Conservation (phyloP, 2,888 invertebrate species). For the Drosophila paracracens region DNA sequence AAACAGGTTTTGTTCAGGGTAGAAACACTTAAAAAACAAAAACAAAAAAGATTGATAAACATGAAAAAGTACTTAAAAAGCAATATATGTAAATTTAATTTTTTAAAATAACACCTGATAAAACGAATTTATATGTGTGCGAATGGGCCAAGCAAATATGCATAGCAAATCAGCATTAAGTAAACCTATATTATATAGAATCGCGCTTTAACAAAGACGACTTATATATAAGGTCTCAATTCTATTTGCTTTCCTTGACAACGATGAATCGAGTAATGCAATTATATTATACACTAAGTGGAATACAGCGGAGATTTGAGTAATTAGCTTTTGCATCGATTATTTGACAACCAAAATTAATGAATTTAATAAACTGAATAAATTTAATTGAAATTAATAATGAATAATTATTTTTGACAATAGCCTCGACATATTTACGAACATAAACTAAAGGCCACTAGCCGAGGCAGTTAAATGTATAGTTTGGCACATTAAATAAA, state of each 20-base stretch:
- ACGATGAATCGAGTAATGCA: neutral
- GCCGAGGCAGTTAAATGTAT: neutral
- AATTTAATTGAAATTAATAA: neutral
- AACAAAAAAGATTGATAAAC: neutral
- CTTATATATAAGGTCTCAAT: neutral
- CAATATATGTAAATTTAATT: conserved; percentile 2
- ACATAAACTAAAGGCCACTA: neutral
- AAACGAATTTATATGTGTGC: conserved; percentile 5
- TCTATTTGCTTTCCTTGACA: conserved; percentile 19
- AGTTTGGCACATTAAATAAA: neutral
- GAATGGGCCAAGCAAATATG: conserved; percentile 33
- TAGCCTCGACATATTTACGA: neutral
- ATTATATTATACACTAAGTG: neutral
- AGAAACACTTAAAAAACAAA: neutral
- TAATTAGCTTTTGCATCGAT: neutral
- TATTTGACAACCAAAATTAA: neutral
- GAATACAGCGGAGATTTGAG: neutral
- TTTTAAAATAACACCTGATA: neutral
- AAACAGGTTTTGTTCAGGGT: conserved; percentile 26
- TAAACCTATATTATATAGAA: conserved; percentile 12
- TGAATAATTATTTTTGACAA: neutral
- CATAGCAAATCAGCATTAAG: conserved; percentile 22
- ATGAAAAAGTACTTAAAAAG: conserved; percentile 17
- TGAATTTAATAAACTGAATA: neutral
- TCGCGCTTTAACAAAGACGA: neutral